Base-by-base conservation (phyloP, 2,888 invertebrate genomes). In the Drosophila paranaensis region DNA sequence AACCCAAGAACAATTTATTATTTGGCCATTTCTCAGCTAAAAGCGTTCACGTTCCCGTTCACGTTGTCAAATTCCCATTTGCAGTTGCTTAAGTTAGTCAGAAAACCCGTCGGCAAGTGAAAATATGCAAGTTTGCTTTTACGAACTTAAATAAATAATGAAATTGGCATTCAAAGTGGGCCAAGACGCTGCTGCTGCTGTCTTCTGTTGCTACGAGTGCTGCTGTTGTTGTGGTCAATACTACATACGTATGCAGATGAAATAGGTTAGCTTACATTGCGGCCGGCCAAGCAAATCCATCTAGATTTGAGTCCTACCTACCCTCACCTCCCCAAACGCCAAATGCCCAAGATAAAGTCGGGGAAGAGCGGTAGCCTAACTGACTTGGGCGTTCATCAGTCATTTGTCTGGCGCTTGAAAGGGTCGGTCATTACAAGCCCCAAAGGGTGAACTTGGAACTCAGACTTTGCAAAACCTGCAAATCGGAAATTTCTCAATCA, bases 121-220 rank as follows among this genome's bases (percentile, higher is more conserved):
- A 82, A 87, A 85, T 81, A 81, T 87, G 82, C 86, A 85, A 82
- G 81, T 85, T 88, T 82, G 73, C 70, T 77, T 77, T 74, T 73
- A 68, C 73, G 55, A 80, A 79, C 80, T 88, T 87, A 84, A 89
- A 89, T 86, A 86, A 86, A 86, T 86, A 87, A 86, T 85, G 87
- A 79, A 77, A 78, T 76, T 72, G 80, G 88, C 72, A 74, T 78
- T 81, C 68, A 80, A 82, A 78, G 73, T 74, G 78, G 67, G 57
- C 64, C 74, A 73, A 67, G 72, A 70, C 58, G 61, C 25, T 35
- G 53, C 50, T 53, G 27, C 11, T 14, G 25, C n/a, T 37, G 54
- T 50, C 76, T 74, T 62, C 27, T 16, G 16, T 11, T 50, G 33
- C 16, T 35, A n/a, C 35, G 27, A n/a, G 33, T 10, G 54, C 39